Evolutionary conservation across 2,113 vertebrate species (phyloP), one percentile per base, ranked within the genome.

Genomic region (Tychaedon coryphoeus): DNA sequence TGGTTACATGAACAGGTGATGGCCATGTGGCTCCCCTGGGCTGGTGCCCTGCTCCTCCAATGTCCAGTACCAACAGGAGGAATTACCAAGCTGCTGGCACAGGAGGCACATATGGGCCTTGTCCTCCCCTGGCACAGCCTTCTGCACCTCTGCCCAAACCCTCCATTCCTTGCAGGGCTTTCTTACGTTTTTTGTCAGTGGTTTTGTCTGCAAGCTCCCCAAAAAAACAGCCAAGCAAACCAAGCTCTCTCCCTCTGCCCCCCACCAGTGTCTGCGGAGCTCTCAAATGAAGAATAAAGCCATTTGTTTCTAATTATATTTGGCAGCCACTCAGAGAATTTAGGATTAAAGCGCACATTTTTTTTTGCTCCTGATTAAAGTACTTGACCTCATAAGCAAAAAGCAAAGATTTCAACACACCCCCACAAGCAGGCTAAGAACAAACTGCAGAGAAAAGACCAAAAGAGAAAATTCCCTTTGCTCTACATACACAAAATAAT

Each of bases 301-400:
- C 95, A 93, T 96, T 97, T 96, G 95, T 96, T 97, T 96, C 94
- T 96, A 97, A 96, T 97, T 96, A 90, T 71, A 88, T 93, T 96
- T 97, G 95, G 96, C 95, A 96, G 74, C 47, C 16, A 6, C 84
- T 88, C 91, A 95, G 87, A 92, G 89, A 95, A 95, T 95, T 93
- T 88, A 90, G 95, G 92, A 93, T 79, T 95, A 86, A 91, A 96
- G 85, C 88, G 80, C 3, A 15, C 81, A 36, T 74, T 16, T 86
- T 86, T 82, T 95, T 96, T 95, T 96, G 47, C 82, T 97, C 78
- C 81, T 92, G 93, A 96, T 96, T 97, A 90, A 96, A 97, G 90
- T 77, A 90, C 87, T 97, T 97, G 94, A 96, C 96, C 93, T 95
- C 78, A 10, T 88, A 96, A 94, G 92, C 90, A 95, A 94, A 90